Evolutionary conservation across 2,888 invertebrate genomes (phyloP).

Genomic region (Meiosimyza platycephala): DNA sequence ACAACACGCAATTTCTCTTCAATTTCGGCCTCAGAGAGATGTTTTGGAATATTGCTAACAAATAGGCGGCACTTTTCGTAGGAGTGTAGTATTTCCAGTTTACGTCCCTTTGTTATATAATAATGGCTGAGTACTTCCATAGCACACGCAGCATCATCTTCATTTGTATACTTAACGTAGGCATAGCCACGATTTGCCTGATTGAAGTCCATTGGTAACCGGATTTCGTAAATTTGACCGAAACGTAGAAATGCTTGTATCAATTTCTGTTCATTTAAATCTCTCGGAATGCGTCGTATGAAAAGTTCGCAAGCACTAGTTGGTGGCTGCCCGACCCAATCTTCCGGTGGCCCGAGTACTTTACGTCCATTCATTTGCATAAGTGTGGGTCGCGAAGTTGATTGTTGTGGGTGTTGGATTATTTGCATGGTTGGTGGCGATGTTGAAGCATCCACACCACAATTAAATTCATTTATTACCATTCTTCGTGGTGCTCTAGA

Average conservation of each 20-base stretch:
- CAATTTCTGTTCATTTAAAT: conserved; percentile 50
- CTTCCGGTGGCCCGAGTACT: conserved; percentile 52
- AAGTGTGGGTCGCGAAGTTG: conserved; percentile 35
- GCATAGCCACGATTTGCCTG: conserved; percentile 56
- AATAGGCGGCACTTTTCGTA: conserved; percentile 57
- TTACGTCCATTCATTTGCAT: conserved; percentile 57
- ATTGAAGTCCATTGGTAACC: conserved; percentile 56
- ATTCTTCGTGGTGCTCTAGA: no score
- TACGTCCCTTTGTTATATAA: conserved; percentile 47
- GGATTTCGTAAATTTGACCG: conserved; percentile 58
- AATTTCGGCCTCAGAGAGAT: conserved; percentile 51
- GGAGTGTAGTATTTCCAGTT: conserved; percentile 54
- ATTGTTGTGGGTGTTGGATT: conserved; percentile 6
- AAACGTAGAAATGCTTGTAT: conserved; percentile 54
- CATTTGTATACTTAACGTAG: conserved; percentile 54
- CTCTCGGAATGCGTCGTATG: conserved; percentile 54
- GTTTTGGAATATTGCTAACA: conserved; percentile 57
- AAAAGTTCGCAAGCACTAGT: conserved; percentile 54
- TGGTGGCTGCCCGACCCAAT: conserved; percentile 56
- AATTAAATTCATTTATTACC: no score
- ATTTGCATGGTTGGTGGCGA: neutral
- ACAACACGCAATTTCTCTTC: conserved; percentile 48
- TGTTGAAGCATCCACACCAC: no score
- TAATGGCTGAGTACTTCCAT: conserved; percentile 56
- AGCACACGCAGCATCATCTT: conserved; percentile 53